Conservation (phyloP, 2,888 invertebrate species). For the Chloromyia formosa region DNA sequence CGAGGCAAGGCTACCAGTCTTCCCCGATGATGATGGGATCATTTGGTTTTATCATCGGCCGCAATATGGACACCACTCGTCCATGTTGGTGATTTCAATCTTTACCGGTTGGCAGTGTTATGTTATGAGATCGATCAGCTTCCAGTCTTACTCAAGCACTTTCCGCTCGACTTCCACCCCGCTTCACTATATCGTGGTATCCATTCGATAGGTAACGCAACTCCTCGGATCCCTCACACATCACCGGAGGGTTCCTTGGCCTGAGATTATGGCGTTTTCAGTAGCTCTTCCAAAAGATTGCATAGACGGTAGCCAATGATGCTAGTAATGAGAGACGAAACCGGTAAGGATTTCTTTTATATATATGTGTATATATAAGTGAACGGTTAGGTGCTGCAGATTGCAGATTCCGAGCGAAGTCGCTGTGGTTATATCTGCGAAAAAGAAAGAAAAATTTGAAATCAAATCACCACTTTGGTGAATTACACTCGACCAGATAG, state of each 20-base stretch:
- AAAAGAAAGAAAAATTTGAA: constrained; percentile 7
- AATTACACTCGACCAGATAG: constrained; percentile 7
- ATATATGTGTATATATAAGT: no score
- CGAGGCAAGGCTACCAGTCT: constrained; percentile 23
- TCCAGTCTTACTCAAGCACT: constrained; percentile 45
- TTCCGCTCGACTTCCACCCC: no score
- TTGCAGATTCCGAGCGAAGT: background rate
- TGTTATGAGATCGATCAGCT: constrained; percentile 45
- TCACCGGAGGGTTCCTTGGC: constrained; percentile 36
- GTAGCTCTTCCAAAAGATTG: constrained; percentile 16
- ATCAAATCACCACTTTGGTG: background rate
- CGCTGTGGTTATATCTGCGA: background rate
- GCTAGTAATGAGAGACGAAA: constrained; percentile 31
- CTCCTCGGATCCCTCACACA: no score
- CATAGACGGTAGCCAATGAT: background rate
- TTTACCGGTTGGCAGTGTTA: constrained; percentile 31
- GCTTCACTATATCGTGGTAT: no score
- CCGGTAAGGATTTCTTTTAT: constrained; percentile 40
- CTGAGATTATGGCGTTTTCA: constrained; percentile 32
- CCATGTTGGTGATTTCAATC: constrained; percentile 21
- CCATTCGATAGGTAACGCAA: no score
- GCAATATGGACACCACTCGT: constrained; percentile 26
- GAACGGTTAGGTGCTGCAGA: background rate
- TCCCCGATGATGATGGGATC: constrained; percentile 27
- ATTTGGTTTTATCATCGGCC: constrained; percentile 9